phyloP scores from a whole-genome alignment of 2,113 vertebrate genomes.

The Rattus rattus region DNA sequence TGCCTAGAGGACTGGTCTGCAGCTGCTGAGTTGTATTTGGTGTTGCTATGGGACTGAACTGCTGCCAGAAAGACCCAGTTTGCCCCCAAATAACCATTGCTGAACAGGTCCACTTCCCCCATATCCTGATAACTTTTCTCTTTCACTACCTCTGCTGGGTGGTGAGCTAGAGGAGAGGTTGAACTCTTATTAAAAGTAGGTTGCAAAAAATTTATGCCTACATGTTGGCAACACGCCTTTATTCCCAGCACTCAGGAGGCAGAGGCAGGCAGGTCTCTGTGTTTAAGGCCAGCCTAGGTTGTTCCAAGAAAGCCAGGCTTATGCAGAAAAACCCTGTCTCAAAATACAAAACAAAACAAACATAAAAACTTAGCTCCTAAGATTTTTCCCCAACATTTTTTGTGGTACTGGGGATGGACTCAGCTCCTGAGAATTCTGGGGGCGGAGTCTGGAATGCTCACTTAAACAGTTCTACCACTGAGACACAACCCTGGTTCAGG shows the following conservation, averaged over 20 bases:
- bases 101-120: no score
- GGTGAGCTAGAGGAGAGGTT: no score
- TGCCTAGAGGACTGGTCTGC: no score
- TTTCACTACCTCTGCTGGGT: no score
- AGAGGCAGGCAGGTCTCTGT: not conserved
- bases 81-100: no score
- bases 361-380: not conserved
- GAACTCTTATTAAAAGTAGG: no score
- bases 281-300: not conserved
- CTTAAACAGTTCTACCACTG: not conserved
- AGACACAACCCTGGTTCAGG: not conserved
- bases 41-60: no score
- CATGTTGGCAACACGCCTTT: not conserved
- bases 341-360: not conserved
- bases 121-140: no score
- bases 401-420: not conserved
- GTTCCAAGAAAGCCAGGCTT: not conserved
- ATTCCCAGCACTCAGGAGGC: not conserved
- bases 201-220: no score
- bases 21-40: no score
- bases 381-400: not conserved
- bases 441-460: no score
- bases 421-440: not conserved
- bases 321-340: not conserved
- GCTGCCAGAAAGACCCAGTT: no score